phyloP scores from a whole-genome alignment of 2,797 vertebrate species.

The Onychomys leucogaster region DNA sequence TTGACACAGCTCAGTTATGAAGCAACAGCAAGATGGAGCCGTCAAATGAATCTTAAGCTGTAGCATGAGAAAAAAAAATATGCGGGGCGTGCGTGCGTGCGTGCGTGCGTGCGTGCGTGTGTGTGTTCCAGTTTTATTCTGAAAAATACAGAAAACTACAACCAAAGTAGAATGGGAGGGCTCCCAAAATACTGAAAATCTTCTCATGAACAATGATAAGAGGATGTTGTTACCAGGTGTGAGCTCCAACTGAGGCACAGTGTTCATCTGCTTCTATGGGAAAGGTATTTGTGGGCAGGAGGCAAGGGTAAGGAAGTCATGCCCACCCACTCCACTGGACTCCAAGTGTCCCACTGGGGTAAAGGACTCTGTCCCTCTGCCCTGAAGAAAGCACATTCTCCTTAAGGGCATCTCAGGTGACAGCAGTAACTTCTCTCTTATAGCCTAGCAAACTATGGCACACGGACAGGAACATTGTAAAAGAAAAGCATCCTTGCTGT shows the following conservation, averaged over 20 bases:
- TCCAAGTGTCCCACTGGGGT: background rate
- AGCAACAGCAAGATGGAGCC: background rate
- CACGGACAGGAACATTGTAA: background rate
- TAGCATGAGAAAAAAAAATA: background rate
- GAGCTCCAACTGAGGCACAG: rapidly evolving
- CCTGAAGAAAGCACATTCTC: background rate
- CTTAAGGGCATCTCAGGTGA: background rate
- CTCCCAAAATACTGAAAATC: background rate
- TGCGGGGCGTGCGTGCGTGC: rapidly evolving
- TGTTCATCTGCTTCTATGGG: background rate
- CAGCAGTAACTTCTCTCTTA: background rate
- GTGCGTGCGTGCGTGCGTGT: no score
- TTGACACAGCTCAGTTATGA: background rate
- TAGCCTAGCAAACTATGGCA: background rate
- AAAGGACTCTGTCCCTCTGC: background rate
- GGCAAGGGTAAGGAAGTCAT: background rate
- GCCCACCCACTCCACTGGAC: no score
- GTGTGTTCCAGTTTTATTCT: background rate
- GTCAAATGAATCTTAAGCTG: conserved; percentile 6
- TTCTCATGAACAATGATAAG: background rate
- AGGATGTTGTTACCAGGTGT: background rate
- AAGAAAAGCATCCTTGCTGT: conserved; percentile 11
- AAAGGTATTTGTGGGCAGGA: background rate
- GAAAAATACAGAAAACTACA: conserved; percentile 25
- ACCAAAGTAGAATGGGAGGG: background rate